phyloP scores from a whole-genome alignment of 53 echinoderm and acorn worm genomes.

The Patiria pectinifera region DNA sequence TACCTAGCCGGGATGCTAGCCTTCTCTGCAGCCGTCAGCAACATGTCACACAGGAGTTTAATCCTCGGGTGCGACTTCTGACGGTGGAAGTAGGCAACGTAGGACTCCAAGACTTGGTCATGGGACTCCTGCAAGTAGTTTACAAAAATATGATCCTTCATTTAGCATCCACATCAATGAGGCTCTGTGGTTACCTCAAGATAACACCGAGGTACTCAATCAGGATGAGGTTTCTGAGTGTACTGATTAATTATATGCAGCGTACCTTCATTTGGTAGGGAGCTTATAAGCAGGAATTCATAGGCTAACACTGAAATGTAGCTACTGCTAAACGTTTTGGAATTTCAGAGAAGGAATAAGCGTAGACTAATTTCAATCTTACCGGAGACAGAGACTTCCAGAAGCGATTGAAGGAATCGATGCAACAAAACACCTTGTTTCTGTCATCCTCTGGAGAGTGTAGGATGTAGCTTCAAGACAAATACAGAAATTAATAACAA shows the following conservation, averaged over 20 bases:
- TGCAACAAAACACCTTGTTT: conserved; percentile 80
- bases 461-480: conserved; percentile 73
- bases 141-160: not conserved
- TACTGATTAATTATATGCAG: no score
- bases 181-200: not conserved
- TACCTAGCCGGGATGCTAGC: conserved; percentile 82
- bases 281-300: no score
- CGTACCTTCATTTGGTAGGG: no score
- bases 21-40: conserved; percentile 77
- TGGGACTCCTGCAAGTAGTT: conserved; percentile 66
- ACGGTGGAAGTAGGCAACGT: conserved; percentile 76
- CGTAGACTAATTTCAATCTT: not conserved
- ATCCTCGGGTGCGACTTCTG: conserved; percentile 75
- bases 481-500: not conserved
- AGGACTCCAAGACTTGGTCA: conserved; percentile 74
- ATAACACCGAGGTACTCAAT: not conserved
- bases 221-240: not conserved
- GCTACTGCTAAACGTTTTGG: no score
- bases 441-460: conserved; percentile 88
- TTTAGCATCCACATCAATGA: conserved; percentile 14
- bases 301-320: no score
- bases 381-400: conserved; percentile 79
- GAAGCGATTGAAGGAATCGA: conserved; percentile 81
- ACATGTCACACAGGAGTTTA: conserved; percentile 81
- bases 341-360: no score